A percentile compares a stretch with the other conserved stretches of the same genome.
phyloP scores from a whole-genome alignment of 2,113 vertebrate genomes.

The Orthonyx spaldingii region DNA sequence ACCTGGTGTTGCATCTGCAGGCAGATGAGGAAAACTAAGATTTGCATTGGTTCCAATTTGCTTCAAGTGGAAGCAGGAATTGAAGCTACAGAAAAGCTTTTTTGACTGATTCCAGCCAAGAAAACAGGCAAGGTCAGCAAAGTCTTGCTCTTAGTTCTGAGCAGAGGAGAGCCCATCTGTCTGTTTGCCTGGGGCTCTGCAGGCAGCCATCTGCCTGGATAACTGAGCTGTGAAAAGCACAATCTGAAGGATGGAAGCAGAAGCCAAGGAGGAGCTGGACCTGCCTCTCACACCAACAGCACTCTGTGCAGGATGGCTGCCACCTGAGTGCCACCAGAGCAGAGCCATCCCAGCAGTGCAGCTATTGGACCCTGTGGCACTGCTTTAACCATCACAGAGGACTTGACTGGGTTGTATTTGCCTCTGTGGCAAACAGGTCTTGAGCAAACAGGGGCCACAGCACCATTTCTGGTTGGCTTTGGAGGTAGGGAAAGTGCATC shows the following conservation, averaged over 20 bases:
- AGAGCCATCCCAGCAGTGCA: not conserved
- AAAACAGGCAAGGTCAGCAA: slow-evolving; percentile 53
- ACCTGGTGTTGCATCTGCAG: not conserved
- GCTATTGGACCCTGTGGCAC: fast-evolving
- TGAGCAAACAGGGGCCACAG: not conserved
- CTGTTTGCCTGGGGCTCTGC: not conserved
- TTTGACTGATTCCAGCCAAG: not conserved
- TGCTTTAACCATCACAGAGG: not conserved
- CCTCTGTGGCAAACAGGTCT: not conserved
- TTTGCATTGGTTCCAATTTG: not conserved
- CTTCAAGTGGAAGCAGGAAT: not conserved
- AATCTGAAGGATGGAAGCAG: not conserved
- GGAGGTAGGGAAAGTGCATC: not conserved
- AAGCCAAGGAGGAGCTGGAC: not conserved
- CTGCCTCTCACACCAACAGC: not conserved
- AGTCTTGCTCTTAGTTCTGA: not conserved
- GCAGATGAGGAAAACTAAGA: not conserved
- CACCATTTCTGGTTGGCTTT: not conserved
- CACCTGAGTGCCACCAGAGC: not conserved
- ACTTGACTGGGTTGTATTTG: not conserved
- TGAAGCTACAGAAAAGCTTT: not conserved
- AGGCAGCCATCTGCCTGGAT: slow-evolving; percentile 34
- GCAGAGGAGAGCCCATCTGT: slow-evolving; percentile 41
- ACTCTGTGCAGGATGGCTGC: not conserved
- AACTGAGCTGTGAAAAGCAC: not conserved